Evolutionary conservation across 2,888 invertebrate species (phyloP), one percentile per base, ranked within the genome.

Genomic region (Cristatella mucedo): DNA sequence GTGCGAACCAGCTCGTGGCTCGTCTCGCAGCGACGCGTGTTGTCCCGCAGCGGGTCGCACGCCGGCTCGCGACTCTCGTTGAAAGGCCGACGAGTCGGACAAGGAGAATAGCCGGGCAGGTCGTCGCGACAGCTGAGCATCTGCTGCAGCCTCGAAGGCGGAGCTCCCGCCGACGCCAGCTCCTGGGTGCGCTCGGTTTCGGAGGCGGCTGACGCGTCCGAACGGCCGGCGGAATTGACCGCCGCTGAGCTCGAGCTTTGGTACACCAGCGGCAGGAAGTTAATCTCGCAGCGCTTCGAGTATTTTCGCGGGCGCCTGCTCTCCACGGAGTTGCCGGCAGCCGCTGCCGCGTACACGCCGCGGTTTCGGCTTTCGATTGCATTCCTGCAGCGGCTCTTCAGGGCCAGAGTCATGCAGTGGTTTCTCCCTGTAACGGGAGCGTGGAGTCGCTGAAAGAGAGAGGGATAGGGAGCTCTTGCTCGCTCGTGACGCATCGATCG

Each of bases 211-310:
- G n/a, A n/a, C n/a, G n/a, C n/a, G n/a, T n/a, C n/a, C n/a, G n/a
- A n/a, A n/a, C n/a, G n/a, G n/a, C n/a, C n/a, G n/a, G n/a, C n/a
- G n/a, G n/a, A n/a, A n/a, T n/a, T n/a, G n/a, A n/a, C n/a, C n/a
- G n/a, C n/a, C n/a, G n/a, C n/a, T n/a, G n/a, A n/a, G 38, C 52
- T 49, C 22, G 48, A 45, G 20, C 52, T 51, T 19, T 54, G 46
- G 40, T 62, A 54, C 6, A 67, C 70, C 33, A 68, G 54, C 0
- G 71, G 71, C 18, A 70, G 56, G 49, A 70, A 70, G 51, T 68
- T 64, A 44, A 70, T 61, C 52, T 70, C 68, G 49, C 70, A 71
- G 19, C 66, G 50, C 29, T 56, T 48, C 19, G 58, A 59, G 44
- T 55, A 57, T 44, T 59, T 60, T 11, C 56, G 53, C 21, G 52